Evolutionary conservation across 2,888 invertebrate species (phyloP).

Genomic region (Homarus gammarus): DNA sequence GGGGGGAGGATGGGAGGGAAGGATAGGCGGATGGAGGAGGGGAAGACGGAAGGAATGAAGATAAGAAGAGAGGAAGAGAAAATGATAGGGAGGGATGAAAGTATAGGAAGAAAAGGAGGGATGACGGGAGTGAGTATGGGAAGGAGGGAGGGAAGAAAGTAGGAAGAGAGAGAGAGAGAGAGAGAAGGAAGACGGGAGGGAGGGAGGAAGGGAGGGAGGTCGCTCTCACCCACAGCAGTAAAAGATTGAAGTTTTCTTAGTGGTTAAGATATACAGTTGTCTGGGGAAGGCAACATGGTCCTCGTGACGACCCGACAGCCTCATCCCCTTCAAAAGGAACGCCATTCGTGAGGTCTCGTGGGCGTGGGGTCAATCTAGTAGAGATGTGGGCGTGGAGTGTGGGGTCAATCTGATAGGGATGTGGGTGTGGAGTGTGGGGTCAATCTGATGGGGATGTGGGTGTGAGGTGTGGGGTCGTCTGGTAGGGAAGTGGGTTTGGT

Average conservation of each 20-base stretch:
- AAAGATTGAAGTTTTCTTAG: neutral
- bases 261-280: neutral
- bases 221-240: neutral
- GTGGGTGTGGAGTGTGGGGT: too few relatives aligned
- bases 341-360: neutral
- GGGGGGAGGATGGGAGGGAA: too few relatives aligned
- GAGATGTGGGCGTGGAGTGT: too few relatives aligned
- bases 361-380: neutral
- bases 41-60: too few relatives aligned
- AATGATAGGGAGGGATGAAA: too few relatives aligned
- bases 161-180: neutral
- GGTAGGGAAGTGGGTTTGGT: too few relatives aligned
- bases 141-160: neutral
- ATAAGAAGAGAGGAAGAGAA: too few relatives aligned
- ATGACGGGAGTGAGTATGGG: neutral
- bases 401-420: neutral
- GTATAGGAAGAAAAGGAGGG: too few relatives aligned
- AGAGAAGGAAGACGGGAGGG: neutral
- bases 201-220: neutral
- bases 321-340: neutral
- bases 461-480: neutral
- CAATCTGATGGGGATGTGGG: too few relatives aligned
- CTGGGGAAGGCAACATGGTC: neutral
- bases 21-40: too few relatives aligned
- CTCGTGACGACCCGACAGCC: neutral